Evolutionary conservation across 1,140 invertebrate species (phyloP), one percentile per base, ranked within the genome.

Genomic region (Drosophila bocki): DNA sequence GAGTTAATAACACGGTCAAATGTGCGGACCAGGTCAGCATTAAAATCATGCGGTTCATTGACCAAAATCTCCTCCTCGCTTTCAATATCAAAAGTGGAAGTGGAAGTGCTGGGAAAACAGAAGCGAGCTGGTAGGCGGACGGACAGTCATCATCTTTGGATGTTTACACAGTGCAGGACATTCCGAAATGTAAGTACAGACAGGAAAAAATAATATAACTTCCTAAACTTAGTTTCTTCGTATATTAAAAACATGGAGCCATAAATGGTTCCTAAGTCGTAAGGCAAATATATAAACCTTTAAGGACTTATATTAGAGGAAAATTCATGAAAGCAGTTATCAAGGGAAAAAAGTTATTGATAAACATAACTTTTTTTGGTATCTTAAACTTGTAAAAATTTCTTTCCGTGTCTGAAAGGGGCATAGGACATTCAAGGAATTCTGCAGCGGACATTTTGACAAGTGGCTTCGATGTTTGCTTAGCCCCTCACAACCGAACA

Each of bases 41-140:
- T 90, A 90, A 90, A 90, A 90, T 90, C 85, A 90, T 85, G 47
- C 85, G 75, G 82, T 90, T 90, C 82, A 90, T 85, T 90, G 84
- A 68, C 84, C 80, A 83, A 72, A 75, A 54, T 80, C 70, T 47
- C 61, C 60, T 56, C 68, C 39, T 80, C 78, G 78, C 70, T 85
- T 88, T 87, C 80, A 71, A 78, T 88, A 82, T 81, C 67, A 76
- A 88, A 81, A 85, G 81, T 90, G 74, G 84, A 81, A 85, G 78
- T 78, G 29, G 42, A 59, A 71, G 68, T 54, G 59, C 62, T 60
- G 58, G 54, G 45, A 61, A 72, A 82, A 72, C 67, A 44, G 44
- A 39, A n/a, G 32, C 44, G 48, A 56, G 42, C 70, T 58, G 58
- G 22, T 44, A 51, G 78, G 45, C 75, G 50, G 51, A 29, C 75